Evolutionary conservation across 2,113 vertebrate species (phyloP).

Genomic region (Sterna hirundo): DNA sequence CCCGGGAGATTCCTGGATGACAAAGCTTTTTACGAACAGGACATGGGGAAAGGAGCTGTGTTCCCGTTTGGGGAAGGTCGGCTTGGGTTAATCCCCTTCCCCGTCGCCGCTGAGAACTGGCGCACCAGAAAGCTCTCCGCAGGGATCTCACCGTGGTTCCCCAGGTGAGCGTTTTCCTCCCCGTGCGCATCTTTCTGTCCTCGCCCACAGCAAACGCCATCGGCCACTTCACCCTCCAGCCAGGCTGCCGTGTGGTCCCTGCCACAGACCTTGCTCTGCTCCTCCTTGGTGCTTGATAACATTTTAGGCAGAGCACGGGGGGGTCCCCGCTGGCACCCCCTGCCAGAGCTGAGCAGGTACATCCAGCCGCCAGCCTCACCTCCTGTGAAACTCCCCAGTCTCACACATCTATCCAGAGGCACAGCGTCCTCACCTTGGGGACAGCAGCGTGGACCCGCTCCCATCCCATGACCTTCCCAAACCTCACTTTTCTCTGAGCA

Average conservation of each 20-base stretch:
- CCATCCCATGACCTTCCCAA: neutral
- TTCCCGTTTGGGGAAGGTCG: rapidly evolving
- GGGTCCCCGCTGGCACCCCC: neutral
- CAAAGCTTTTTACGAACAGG: neutral
- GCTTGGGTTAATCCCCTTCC: neutral
- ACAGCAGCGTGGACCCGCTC: too few relatives aligned
- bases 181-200: neutral
- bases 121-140: neutral
- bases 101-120: neutral
- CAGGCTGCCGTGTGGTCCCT: neutral
- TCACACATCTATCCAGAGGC: neutral
- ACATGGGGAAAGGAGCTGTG: rapidly evolving
- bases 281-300: neutral
- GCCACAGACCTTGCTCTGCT: neutral
- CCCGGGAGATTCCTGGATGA: neutral
- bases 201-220: neutral
- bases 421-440: neutral
- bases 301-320: neutral
- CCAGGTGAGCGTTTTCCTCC: neutral
- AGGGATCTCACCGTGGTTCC: neutral
- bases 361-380: neutral
- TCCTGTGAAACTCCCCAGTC: neutral
- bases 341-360: neutral
- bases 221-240: neutral
- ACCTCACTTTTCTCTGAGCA: neutral